Conservation (phyloP, 2,888 invertebrate species). For the Prosopocoilus inquinatus region DNA sequence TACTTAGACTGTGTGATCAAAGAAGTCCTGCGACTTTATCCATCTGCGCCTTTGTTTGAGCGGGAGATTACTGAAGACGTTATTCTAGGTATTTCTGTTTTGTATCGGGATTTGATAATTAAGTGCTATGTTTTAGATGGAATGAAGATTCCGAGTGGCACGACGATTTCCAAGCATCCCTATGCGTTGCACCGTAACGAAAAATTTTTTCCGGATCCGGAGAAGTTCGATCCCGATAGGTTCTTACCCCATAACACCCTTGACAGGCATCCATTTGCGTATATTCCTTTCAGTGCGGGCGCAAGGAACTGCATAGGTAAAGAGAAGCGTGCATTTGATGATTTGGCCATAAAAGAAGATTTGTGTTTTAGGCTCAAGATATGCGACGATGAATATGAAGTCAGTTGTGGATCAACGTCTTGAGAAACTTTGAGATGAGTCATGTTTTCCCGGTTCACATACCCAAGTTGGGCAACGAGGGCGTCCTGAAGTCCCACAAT, state of each 20-base stretch:
- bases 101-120: too few species aligned
- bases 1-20: conserved; percentile 60
- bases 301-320: too few species aligned
- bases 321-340: too few species aligned
- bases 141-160: too few species aligned
- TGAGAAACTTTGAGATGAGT: conserved; percentile 23
- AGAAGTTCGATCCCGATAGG: too few species aligned
- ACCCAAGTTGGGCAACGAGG: conserved; percentile 20
- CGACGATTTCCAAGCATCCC: too few species aligned
- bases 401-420: conserved; percentile 22
- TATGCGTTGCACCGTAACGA: too few species aligned
- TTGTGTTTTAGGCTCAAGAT: conserved; percentile 23
- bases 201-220: too few species aligned
- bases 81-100: conserved; percentile 16
- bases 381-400: conserved; percentile 25
- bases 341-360: too few species aligned
- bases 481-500: conserved; percentile 25
- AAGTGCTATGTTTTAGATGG: background rate
- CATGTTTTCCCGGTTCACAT: conserved; percentile 24
- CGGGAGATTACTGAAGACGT: conserved; percentile 50
- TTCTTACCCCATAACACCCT: too few species aligned
- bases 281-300: too few species aligned
- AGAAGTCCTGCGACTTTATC: conserved; percentile 56
- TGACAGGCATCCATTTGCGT: too few species aligned
- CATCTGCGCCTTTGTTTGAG: conserved; percentile 56